phyloP scores from a whole-genome alignment of 2,113 vertebrate genomes.

The Circaetus gallicus region DNA sequence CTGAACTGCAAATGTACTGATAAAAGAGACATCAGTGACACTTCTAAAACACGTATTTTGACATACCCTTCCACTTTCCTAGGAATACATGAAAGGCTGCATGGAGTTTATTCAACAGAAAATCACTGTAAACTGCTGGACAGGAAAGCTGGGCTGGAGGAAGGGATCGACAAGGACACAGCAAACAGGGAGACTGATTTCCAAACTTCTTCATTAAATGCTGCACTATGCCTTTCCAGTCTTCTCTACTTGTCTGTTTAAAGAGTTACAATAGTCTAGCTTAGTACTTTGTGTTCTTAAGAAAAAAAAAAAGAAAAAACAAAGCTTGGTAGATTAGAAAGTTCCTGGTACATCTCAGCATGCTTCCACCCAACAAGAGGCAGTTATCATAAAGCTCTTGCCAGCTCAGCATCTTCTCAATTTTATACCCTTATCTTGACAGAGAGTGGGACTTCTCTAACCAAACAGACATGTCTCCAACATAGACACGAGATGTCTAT shows the following conservation, averaged over 20 bases:
- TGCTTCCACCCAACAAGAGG: neutral
- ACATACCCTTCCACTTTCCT: neutral
- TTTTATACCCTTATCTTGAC: neutral
- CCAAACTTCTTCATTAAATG: neutral
- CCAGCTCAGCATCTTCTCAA: neutral
- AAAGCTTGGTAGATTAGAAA: neutral
- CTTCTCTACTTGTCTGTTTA: neutral
- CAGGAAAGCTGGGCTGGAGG: neutral
- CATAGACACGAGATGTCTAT: neutral
- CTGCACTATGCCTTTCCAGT: neutral
- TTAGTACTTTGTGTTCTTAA: neutral
- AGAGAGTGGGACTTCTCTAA: neutral
- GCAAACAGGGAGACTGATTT: neutral
- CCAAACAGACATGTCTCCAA: neutral
- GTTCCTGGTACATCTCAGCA: neutral
- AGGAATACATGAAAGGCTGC: neutral
- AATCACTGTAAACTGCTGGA: neutral
- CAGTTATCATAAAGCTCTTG: neutral
- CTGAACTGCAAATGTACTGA: neutral
- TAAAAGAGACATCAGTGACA: neutral
- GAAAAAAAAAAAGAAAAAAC: rapidly evolving
- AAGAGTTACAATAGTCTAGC: neutral
- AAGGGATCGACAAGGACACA: neutral
- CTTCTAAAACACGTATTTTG: neutral
- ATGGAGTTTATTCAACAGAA: neutral